phyloP scores from a whole-genome alignment of 1,140 invertebrate species.

The Cyclina sinensis region DNA sequence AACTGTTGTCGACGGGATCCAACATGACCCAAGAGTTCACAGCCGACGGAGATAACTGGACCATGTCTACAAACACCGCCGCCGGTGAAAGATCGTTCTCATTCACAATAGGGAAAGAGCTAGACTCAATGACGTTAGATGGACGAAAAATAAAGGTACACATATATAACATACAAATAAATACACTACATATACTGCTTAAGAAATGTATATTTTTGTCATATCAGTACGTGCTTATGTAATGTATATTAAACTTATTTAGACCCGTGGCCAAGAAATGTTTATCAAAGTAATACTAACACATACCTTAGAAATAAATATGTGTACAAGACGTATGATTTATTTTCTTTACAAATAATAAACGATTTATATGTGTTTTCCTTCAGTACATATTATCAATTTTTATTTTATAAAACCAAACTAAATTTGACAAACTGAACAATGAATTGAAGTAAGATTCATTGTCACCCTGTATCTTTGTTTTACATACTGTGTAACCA shows the following conservation, averaged over 20 bases:
- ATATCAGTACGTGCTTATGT: too few relatives aligned
- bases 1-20: conserved; percentile 88
- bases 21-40: conserved; percentile 91
- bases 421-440: too few relatives aligned
- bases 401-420: too few relatives aligned
- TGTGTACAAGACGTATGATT: neutral
- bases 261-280: neutral
- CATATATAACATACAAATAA: too few relatives aligned
- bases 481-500: too few relatives aligned
- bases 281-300: neutral
- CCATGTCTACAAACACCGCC: conserved; percentile 91
- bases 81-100: conserved; percentile 92
- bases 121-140: conserved; percentile 94
- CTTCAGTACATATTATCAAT: too few relatives aligned
- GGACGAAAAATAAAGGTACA: conserved; percentile 92
- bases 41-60: conserved; percentile 90
- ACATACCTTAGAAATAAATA: neutral
- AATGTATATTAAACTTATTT: neutral
- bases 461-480: too few relatives aligned
- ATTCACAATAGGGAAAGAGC: conserved; percentile 92
- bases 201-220: too few relatives aligned
- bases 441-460: too few relatives aligned
- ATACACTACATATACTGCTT: too few relatives aligned
- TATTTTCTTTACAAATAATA: neutral
- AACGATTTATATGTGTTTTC: too few relatives aligned